phyloP scores from a whole-genome alignment of 1,140 invertebrate genomes.

The Propsilocerus akamusi region DNA sequence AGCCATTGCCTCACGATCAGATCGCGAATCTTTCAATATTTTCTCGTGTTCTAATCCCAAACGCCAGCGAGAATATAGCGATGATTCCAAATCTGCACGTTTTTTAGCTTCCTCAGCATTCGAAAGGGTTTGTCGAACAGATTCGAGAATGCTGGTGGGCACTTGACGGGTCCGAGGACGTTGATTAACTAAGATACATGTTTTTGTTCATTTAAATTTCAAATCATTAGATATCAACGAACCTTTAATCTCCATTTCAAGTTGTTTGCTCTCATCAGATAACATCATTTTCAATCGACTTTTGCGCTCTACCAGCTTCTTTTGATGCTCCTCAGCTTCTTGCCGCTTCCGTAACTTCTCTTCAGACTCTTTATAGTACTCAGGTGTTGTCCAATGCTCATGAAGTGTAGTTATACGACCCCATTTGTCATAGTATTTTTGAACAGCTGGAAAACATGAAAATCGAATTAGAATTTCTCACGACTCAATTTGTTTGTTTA shows the following conservation, averaged over 20 bases:
- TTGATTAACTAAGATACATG: conserved; percentile 9
- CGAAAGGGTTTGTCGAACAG: conserved; percentile 21
- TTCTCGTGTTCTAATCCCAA: conserved; percentile 17
- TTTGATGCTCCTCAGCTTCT: conserved; percentile 22
- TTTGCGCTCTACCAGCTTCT: conserved; percentile 24
- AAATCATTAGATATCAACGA: background rate
- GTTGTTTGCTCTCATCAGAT: conserved; percentile 26
- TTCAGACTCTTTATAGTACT: conserved; percentile 27
- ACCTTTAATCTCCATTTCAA: conserved; percentile 24
- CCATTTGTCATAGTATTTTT: conserved; percentile 27
- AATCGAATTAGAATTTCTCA: conserved; percentile 9
- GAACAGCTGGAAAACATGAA: background rate
- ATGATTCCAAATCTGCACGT: conserved; percentile 27
- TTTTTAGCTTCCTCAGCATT: conserved; percentile 24
- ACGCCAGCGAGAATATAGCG: conserved; percentile 28
- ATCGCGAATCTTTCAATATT: conserved; percentile 20
- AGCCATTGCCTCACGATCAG: conserved; percentile 22
- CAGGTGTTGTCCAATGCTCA: conserved; percentile 28
- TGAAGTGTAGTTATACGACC: conserved; percentile 16
- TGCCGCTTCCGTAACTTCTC: conserved; percentile 18
- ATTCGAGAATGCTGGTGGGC: conserved; percentile 19
- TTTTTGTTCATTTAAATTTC: background rate
- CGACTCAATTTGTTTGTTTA: conserved; percentile 24
- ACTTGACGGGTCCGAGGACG: conserved; percentile 9
- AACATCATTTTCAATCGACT: conserved; percentile 28